Evolutionary conservation across 2,888 invertebrate species (phyloP), one percentile per base, ranked within the genome.

Genomic region (Epinotia demarniana): DNA sequence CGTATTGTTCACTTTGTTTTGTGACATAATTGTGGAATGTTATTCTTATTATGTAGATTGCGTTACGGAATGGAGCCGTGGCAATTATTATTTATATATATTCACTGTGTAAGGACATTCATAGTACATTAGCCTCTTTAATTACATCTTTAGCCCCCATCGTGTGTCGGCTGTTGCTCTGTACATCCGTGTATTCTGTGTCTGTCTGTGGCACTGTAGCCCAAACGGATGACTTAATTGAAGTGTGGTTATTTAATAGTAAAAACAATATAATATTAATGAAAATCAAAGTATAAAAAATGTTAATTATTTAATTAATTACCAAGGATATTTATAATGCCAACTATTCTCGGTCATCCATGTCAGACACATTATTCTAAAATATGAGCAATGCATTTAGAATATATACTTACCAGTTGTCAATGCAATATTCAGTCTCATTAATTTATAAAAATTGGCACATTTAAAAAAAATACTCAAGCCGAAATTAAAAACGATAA

Each of bases 1-100:
- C 80, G 84, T 88, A 87, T 89, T 85, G 84, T 85, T 79, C 77
- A 77, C 79, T 77, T 73, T 61, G 74, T 70, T 49, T n/a, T 53
- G 70, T 75, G 75, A 75, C 75, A 75, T 75, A 72, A 75, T 75
- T 72, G 72, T 46, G 62, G 75, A 67, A 67, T 75, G 68, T 75
- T 66, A 71, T 60, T 71, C 71, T 75, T 55, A 67, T 75, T 75
- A 75, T 72, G 70, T 66, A 75, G 70, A 75, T 75, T 63, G 58
- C 23, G 64, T 66, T 53, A 60, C 53, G 60, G 71, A 64, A 75
- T 71, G 60, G 49, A 64, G 23, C 55, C 71, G 64, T 73, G 75
- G n/a, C 18, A 49, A 74, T 53, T 71, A 57, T 64, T 71, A 57
- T 64, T 67, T n/a, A 27, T 46, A 46, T 46, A 12, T 55, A 11